A percentile compares a stretch with the other conserved stretches of the same genome.
Evolutionary conservation across 35 echinoderm and acorn worm genomes (phyloP).

Genomic region (Eucidaris tribuloides): DNA sequence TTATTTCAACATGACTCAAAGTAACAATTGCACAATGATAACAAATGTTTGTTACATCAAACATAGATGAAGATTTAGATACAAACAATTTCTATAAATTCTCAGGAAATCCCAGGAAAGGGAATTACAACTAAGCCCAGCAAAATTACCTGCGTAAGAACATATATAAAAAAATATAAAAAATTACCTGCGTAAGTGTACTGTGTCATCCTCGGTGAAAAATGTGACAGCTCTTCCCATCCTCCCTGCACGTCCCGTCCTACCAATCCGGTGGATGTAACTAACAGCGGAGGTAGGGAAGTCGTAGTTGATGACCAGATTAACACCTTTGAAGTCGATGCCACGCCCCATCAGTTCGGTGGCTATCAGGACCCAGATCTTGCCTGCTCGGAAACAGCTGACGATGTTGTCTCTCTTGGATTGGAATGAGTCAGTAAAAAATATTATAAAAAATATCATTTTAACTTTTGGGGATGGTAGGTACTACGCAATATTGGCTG

Average conservation of each 20-base stretch:
- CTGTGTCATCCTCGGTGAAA: constrained; percentile 86
- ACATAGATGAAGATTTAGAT: too few species aligned
- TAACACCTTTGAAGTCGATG: constrained; percentile 98
- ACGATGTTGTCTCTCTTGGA: constrained; percentile 88
- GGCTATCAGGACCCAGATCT: constrained; percentile 95
- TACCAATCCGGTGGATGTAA: constrained; percentile 94
- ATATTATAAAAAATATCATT: not conserved
- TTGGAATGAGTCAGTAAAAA: not conserved
- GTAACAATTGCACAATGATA: too few species aligned
- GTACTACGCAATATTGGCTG: too few species aligned
- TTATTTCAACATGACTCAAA: too few species aligned
- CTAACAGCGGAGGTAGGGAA: constrained; percentile 95
- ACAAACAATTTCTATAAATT: too few species aligned
- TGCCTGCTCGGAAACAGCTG: constrained; percentile 79
- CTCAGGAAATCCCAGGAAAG: too few species aligned
- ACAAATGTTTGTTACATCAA: too few species aligned
- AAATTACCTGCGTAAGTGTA: constrained; percentile 64
- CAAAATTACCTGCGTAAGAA: not conserved
- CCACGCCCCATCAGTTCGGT: constrained; percentile 98
- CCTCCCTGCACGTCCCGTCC: constrained; percentile 83
- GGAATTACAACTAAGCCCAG: too few species aligned
- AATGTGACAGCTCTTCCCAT: constrained; percentile 78
- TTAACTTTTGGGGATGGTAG: not conserved
- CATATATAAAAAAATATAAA: not conserved
- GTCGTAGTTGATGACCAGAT: constrained; percentile 98